Conservation (phyloP, 2,888 invertebrate genomes). For the Scaptomyza reducta region DNA sequence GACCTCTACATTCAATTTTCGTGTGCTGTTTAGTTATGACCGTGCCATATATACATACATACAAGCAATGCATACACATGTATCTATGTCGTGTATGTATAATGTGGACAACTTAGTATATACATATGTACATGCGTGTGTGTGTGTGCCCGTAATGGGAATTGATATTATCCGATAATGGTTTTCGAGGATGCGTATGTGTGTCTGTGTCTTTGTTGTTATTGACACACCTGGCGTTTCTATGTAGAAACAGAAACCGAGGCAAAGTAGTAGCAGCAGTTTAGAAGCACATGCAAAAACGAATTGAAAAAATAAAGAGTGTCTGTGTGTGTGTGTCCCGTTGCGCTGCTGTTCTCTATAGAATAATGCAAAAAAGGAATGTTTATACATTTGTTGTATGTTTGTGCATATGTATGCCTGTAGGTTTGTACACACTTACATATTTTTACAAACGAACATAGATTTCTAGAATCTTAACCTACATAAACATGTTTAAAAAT, state of each 20-base stretch:
- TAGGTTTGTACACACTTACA: neutral
- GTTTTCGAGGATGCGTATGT: slow-evolving; percentile 35
- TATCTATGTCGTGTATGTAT: slow-evolving; percentile 5
- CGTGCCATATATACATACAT: neutral
- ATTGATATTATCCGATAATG: slow-evolving; percentile 52
- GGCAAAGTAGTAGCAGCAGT: neutral
- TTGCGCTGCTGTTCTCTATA: slow-evolving; percentile 18
- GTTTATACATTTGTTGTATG: too few species aligned
- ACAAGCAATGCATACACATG: neutral
- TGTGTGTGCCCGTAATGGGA: slow-evolving; percentile 31
- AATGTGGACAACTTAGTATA: neutral
- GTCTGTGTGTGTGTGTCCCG: slow-evolving; percentile 4
- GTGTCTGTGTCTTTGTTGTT: slow-evolving; percentile 20
- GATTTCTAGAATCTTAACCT: too few species aligned
- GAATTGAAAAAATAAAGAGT: neutral
- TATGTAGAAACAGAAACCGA: slow-evolving; percentile 5
- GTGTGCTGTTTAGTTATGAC: slow-evolving; percentile 40
- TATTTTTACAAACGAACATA: too few species aligned
- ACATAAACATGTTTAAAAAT: too few species aligned
- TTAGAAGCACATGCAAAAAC: neutral
- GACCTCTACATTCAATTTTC: slow-evolving; percentile 42
- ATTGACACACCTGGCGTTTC: slow-evolving; percentile 45
- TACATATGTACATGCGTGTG: neutral
- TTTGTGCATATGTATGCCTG: neutral
- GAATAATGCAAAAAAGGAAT: slow-evolving; percentile 10